A percentile compares a stretch with the other conserved stretches of the same genome.
These are phyloP conservation scores for Platyura marginata DNA, from an alignment of 1,140 invertebrate genomes.

Conservation along the genomic window DNA sequence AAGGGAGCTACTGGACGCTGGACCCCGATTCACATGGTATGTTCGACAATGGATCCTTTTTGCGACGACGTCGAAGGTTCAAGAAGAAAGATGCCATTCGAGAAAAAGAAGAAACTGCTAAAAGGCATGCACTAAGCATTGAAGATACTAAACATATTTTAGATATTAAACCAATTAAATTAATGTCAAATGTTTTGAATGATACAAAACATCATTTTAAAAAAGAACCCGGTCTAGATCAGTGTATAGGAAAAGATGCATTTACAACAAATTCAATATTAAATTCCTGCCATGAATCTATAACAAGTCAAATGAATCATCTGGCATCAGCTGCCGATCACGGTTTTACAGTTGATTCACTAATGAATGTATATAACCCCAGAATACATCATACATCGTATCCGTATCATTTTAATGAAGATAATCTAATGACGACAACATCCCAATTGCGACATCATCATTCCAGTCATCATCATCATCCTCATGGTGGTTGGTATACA, in stretches of 20 bases:
- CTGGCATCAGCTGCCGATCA: slow-evolving; percentile 15
- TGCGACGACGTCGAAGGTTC: slow-evolving; percentile 77
- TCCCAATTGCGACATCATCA: slow-evolving; percentile 16
- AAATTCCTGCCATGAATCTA: slow-evolving; percentile 19
- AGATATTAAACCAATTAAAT: slow-evolving; percentile 22
- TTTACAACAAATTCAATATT: slow-evolving; percentile 10
- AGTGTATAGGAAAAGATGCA: slow-evolving; percentile 5
- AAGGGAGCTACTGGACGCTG: slow-evolving; percentile 94
- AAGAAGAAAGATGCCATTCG: slow-evolving; percentile 88
- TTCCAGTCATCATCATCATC: slow-evolving; percentile 4
- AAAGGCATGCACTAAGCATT: slow-evolving; percentile 36
- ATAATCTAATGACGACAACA: slow-evolving; percentile 13
- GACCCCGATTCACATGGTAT: slow-evolving; percentile 95
- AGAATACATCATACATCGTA: slow-evolving; percentile 23
- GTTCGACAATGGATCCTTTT: slow-evolving; percentile 95
- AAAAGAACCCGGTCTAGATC: slow-evolving; percentile 11
- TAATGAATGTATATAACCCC: slow-evolving; percentile 25
- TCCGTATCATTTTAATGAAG: slow-evolving; percentile 21
- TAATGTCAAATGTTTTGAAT: slow-evolving; percentile 19
- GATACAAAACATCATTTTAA: slow-evolving; percentile 9
- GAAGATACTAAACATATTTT: slow-evolving; percentile 18
- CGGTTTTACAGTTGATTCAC: slow-evolving; percentile 23
- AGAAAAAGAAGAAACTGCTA: slow-evolving; percentile 72
- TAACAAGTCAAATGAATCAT: slow-evolving; percentile 22
- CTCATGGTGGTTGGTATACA: slow-evolving; percentile 24